Evolutionary conservation across 2,797 vertebrate species (phyloP), one percentile per base, ranked within the genome.

Genomic region (Peromyscus attwateri): DNA sequence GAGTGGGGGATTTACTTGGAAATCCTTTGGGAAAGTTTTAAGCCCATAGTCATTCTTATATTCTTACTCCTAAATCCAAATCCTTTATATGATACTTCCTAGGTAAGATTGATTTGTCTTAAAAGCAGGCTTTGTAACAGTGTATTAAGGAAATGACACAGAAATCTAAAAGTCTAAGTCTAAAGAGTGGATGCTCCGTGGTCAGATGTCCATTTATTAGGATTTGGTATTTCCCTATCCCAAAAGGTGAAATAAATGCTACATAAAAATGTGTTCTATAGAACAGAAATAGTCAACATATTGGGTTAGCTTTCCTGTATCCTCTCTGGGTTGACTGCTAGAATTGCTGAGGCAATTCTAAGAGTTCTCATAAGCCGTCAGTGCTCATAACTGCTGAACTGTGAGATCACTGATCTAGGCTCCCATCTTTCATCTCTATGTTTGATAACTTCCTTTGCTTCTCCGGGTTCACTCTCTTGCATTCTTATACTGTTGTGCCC

Each of bases 11-110:
- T 64, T 95, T 88, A 85, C 55, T 85, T 52, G 82, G 40, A 19
- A 93, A 49, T n/a, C 34, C 23, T 10, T 12, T 81, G 37, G 60
- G 62, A 85, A 89, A 82, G 60, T 77, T 27, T 87, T 60, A 92
- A 93, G 46, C 29, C 7, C 46, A 84, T 37, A 40, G 55, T 37
- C 31, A 76, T 55, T 55, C 62, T 89, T 80, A 70, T 6, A 43
- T 70, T 95, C 84, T 81, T 84, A 57, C 57, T 82, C 92, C 17
- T 43, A 92, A 64, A 77, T 85, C 82, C 46, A 57, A 93, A 71
- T 76, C 31, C 84, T 23, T 73, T 93, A 37, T 81, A 64, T 89
- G 55, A 46, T 40, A 34, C 90, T 89, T 97, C 96, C 64, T 57
- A 57, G 34, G 46, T 91, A 76, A 85, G 52, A 91, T 49, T 25